These are phyloP conservation scores for Lithosia quadra DNA, from an alignment of 2,888 invertebrate genomes.

Conservation along the genomic window DNA sequence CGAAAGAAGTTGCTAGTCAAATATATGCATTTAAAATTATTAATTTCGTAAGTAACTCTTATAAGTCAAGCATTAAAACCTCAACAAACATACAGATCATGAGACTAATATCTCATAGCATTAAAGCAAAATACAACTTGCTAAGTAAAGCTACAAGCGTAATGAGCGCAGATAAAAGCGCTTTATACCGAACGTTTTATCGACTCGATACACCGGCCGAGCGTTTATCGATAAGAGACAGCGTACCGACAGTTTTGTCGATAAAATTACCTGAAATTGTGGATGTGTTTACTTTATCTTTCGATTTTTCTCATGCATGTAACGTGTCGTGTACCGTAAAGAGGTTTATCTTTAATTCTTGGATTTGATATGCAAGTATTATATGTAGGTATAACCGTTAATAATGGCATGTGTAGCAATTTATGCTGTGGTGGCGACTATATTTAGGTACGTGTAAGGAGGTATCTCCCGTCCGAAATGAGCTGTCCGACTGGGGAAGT, in stretches of 20 bases:
- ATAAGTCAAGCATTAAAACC: too few species aligned
- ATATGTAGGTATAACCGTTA: too few species aligned
- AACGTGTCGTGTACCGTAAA: conserved; percentile 9
- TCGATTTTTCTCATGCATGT: conserved; percentile 15
- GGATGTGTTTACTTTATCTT: conserved; percentile 22
- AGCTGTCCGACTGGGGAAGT: too few species aligned
- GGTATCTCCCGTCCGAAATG: too few species aligned
- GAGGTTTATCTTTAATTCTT: conserved; percentile 5
- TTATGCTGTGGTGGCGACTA: too few species aligned
- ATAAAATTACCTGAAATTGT: conserved; percentile 24
- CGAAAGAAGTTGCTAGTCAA: too few species aligned
- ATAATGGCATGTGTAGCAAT: too few species aligned
- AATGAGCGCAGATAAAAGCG: conserved; percentile 26
- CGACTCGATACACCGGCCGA: conserved; percentile 20
- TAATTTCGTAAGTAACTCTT: neutral
- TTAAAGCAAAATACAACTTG: conserved; percentile 6
- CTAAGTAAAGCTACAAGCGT: conserved; percentile 21
- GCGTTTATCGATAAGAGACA: conserved; percentile 24
- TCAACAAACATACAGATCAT: too few species aligned
- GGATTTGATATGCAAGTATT: neutral
- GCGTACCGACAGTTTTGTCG: conserved; percentile 26
- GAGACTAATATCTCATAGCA: neutral
- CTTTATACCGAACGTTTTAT: conserved; percentile 20
- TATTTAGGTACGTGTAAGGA: too few species aligned
- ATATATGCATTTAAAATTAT: neutral